These are phyloP conservation scores for Neopelma chrysocephalum DNA, from an alignment of 2,797 vertebrate species.

Conservation along the genomic window DNA sequence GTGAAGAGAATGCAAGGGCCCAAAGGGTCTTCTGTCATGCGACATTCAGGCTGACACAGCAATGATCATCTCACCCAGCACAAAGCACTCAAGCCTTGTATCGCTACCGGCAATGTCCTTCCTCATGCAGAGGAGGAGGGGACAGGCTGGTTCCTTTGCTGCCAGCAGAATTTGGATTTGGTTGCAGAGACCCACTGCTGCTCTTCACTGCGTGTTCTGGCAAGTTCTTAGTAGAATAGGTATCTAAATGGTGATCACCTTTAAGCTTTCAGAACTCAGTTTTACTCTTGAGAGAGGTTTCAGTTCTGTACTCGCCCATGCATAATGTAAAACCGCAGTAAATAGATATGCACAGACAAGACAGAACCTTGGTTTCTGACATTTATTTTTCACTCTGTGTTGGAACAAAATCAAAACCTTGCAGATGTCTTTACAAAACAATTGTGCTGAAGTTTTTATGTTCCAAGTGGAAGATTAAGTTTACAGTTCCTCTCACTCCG, in stretches of 20 bases:
- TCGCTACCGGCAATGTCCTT: neutral
- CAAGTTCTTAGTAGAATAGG: neutral
- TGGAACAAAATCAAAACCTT: slow-evolving; percentile 35
- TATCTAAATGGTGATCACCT: neutral
- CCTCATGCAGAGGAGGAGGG: neutral
- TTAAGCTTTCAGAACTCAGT: neutral
- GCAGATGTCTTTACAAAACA: slow-evolving; percentile 26
- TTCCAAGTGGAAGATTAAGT: slow-evolving; percentile 17
- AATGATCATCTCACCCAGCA: neutral
- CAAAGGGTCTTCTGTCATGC: neutral
- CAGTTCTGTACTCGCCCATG: neutral
- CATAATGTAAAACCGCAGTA: neutral
- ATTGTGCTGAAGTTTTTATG: neutral
- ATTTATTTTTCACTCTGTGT: neutral
- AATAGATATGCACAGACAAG: neutral
- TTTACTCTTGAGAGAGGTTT: neutral
- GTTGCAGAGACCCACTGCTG: neutral
- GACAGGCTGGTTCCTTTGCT: neutral
- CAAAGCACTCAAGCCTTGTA: neutral
- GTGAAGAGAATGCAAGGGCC: neutral
- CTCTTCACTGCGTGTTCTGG: neutral
- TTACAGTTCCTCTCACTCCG: neutral
- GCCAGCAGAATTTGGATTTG: neutral
- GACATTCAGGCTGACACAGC: neutral
- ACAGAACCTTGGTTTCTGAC: neutral